A percentile compares a stretch with the other conserved stretches of the same genome.
Evolutionary conservation across 2,113 vertebrate species (phyloP).

Genomic region (Caracal caracal): DNA sequence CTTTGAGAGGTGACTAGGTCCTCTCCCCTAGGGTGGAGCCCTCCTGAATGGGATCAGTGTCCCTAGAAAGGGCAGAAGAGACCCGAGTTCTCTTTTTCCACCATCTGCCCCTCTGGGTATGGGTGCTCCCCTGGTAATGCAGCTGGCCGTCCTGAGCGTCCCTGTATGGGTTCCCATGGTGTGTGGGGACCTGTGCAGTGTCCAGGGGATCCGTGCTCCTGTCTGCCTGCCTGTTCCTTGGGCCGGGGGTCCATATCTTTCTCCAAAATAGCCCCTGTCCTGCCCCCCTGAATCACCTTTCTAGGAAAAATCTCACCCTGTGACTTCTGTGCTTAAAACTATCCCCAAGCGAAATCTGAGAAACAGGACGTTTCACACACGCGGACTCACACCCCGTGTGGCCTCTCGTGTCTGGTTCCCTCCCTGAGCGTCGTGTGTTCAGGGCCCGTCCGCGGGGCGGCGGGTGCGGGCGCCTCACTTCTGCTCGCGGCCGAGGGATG

Average conservation of each 20-base stretch:
- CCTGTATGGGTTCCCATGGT: too few relatives aligned
- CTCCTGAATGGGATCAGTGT: background rate
- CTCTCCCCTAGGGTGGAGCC: background rate
- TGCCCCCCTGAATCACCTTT: background rate
- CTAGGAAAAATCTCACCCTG: too few relatives aligned
- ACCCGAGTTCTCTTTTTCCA: background rate
- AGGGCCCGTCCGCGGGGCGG: rapidly evolving
- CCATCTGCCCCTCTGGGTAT: background rate
- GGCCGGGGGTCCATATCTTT: background rate
- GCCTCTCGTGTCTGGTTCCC: background rate
- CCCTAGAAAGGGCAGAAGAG: background rate
- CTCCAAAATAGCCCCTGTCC: background rate
- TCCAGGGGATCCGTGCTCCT: background rate
- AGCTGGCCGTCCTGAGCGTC: background rate
- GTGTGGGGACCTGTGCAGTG: background rate
- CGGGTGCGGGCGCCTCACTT: background rate
- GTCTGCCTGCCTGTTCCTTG: background rate
- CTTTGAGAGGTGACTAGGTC: background rate
- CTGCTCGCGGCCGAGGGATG: background rate
- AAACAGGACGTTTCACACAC: background rate
- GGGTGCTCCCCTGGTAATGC: background rate
- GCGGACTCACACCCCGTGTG: background rate
- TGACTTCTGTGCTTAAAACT: background rate
- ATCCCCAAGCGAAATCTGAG: background rate
- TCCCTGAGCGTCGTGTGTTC: background rate